A percentile compares a stretch with the other conserved stretches of the same genome.
Evolutionary conservation across 2,888 invertebrate genomes (phyloP).

Genomic region (Scaptomyza caliginosa): DNA sequence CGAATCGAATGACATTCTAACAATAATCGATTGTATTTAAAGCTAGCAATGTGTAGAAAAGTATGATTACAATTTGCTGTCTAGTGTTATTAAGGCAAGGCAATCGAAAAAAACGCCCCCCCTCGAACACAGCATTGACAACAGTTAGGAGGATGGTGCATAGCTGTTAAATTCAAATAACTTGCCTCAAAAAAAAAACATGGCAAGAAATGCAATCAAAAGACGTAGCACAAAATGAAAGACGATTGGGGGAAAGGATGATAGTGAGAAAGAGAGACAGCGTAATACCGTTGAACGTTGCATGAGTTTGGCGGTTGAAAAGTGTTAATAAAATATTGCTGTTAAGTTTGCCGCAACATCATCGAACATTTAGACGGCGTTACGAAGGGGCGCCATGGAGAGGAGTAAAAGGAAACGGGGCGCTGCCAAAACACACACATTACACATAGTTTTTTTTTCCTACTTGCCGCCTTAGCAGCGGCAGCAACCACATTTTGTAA

Average conservation of each 20-base stretch:
- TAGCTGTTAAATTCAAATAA: slow-evolving; percentile 37
- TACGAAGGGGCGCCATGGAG: background rate
- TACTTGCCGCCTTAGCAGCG: background rate
- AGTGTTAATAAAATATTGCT: slow-evolving; percentile 79
- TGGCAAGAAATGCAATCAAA: slow-evolving; percentile 56
- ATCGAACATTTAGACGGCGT: slow-evolving; percentile 26
- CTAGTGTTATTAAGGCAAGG: slow-evolving; percentile 46
- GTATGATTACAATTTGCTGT: background rate
- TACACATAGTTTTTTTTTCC: slow-evolving; percentile 16
- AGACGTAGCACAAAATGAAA: slow-evolving; percentile 41
- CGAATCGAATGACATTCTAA: background rate
- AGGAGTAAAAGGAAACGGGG: background rate
- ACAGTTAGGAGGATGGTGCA: background rate
- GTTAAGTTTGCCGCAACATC: slow-evolving; percentile 62
- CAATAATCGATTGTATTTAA: too few relatives aligned
- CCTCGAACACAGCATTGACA: slow-evolving; percentile 7
- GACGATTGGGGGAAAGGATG: slow-evolving; percentile 2
- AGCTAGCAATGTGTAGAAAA: background rate
- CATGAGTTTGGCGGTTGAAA: slow-evolving; percentile 65
- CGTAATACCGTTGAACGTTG: slow-evolving; percentile 41
- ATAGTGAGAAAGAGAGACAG: background rate
- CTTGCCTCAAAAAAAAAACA: slow-evolving; percentile 1
- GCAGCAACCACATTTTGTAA: slow-evolving; percentile 43
- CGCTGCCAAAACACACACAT: slow-evolving; percentile 20
- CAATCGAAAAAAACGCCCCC: slow-evolving; percentile 30